Percentiles rank a stretch among this genome's conserved stretches.
Evolutionary conservation across 2,888 invertebrate genomes (phyloP).

Genomic region (Heliconius sara): DNA sequence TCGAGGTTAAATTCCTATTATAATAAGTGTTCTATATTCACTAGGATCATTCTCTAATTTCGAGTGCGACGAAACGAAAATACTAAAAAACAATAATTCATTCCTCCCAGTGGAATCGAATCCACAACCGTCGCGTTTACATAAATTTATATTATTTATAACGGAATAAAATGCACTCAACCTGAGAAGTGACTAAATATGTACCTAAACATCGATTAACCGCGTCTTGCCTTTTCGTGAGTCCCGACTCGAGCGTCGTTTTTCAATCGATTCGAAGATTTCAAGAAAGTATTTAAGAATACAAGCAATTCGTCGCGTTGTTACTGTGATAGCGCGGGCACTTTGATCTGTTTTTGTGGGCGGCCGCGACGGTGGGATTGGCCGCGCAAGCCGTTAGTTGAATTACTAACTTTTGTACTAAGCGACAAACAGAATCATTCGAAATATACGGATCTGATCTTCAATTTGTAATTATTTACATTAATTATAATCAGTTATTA

Average conservation of each 20-base stretch:
- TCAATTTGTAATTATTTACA: neutral
- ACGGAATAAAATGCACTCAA: neutral
- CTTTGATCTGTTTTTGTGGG: conserved; percentile 79
- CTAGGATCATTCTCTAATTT: no score
- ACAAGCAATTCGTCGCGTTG: conserved; percentile 78
- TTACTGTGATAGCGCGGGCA: conserved; percentile 69
- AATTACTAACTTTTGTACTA: conserved; percentile 52
- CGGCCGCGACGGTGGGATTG: conserved; percentile 62
- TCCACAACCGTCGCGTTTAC: no score
- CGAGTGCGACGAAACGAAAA: no score
- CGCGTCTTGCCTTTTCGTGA: conserved; percentile 66
- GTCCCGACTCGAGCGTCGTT: conserved; percentile 59
- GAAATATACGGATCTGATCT: conserved; percentile 3
- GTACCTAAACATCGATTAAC: conserved; percentile 66
- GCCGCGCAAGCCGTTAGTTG: conserved; percentile 55
- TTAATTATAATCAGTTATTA: neutral
- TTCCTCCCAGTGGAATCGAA: no score
- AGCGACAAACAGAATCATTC: conserved; percentile 28
- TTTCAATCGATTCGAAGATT: conserved; percentile 72
- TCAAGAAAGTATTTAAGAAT: conserved; percentile 58
- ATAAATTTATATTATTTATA: neutral
- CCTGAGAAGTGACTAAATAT: conserved; percentile 18
- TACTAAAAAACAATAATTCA: no score
- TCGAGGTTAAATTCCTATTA: no score
- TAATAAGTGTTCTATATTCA: no score